Percentiles rank a stretch among this genome's conserved stretches.
Evolutionary conservation across 2,113 vertebrate species (phyloP).

Genomic region (Pteropus alecto): DNA sequence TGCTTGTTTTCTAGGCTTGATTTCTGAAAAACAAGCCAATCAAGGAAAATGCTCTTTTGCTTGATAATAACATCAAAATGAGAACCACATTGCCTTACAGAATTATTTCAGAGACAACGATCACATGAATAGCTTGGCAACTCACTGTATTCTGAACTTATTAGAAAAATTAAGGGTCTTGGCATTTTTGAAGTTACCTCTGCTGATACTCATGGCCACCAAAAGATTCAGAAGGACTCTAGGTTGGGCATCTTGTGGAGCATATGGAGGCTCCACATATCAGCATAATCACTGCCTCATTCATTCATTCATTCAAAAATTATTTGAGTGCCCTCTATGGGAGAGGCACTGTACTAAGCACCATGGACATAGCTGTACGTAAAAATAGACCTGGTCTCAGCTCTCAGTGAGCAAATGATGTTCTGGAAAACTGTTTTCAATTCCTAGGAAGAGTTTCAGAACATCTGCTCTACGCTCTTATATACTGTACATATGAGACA

Average conservation of each 20-base stretch:
- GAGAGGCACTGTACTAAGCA: neutral
- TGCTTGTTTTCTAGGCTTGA: slow-evolving; percentile 61
- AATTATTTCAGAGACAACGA: neutral
- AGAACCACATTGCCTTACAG: slow-evolving; percentile 26
- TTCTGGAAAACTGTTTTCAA: neutral
- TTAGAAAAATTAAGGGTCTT: neutral
- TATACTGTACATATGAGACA: neutral
- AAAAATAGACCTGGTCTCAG: neutral
- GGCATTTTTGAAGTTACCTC: neutral
- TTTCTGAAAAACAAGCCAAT: slow-evolving; percentile 67
- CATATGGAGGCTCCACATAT: neutral
- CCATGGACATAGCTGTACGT: neutral
- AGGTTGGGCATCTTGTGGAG: neutral
- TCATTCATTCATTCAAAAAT: neutral
- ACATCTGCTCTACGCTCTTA: neutral
- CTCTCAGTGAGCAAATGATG: neutral
- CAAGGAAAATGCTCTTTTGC: slow-evolving; percentile 60
- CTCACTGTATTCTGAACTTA: neutral
- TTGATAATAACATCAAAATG: slow-evolving; percentile 69
- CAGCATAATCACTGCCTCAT: neutral
- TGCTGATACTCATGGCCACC: neutral
- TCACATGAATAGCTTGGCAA: neutral
- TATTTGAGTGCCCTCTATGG: neutral
- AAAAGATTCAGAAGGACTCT: neutral
- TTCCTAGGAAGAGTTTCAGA: neutral